Base-by-base conservation (phyloP, 2,113 vertebrate genomes). In the Macrotis lagotis region DNA sequence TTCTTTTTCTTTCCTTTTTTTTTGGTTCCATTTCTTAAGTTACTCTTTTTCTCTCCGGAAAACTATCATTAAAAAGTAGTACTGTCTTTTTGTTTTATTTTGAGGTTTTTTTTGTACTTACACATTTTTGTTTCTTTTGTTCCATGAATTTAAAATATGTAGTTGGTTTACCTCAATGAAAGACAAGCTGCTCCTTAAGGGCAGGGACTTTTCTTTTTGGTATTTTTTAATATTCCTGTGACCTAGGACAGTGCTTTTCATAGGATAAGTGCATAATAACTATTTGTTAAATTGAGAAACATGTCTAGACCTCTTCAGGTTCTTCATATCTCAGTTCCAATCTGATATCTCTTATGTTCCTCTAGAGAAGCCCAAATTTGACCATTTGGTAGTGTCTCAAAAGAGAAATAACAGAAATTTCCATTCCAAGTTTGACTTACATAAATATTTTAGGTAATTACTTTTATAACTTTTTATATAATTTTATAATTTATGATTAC, bases 311-410 rank as follows among this genome's bases (percentile, higher is more conserved):
- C 12, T 91, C 31, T n/a, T 88, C 91, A 66, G 92, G 55, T 95
- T 55, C 90, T 92, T 93, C 55, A n/a, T n/a, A 0, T 92, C 51
- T 89, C 51, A 52, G 51, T 91, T 93, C 9, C 48, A 48, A 53
- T 37, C 26, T 8, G 37, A 91, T 44, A 83, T 7, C 6, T 44
- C n/a, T 9, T 9, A 2, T 83, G 66, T 83, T 44, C 66, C 66
- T 83, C 37, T 44, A 22, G n/a, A 6, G 59, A 96, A 50, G 89
- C 88, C 97, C 91, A 95, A 94, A 92, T 95, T 91, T 96, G 94
- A 91, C 95, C 91, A 94, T 96, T 91, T 93, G 94, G 91, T 49
- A 49, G 48, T 50, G 89, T 90, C 93, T 94, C 49, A 44, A 59
- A 90, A 90, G 91, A 95, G 95, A 74, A 95, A 49, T n/a, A 55